Evolutionary conservation across 2,113 vertebrate species (phyloP).

Genomic region (Furnarius figulus): DNA sequence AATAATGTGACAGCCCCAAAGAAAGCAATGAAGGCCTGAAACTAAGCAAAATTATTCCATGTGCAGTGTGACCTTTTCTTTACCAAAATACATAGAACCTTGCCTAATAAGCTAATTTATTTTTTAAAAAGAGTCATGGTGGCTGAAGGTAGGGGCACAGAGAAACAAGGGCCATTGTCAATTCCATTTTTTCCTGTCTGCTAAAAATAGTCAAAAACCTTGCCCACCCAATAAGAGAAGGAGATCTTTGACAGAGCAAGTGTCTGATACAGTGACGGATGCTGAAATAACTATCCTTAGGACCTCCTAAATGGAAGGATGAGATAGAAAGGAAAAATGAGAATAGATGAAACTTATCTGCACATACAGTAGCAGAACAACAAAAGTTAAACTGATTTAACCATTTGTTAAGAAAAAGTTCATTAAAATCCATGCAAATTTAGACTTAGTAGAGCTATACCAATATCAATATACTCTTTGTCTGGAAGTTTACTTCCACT

Average conservation of each 20-base stretch:
- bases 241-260: background rate
- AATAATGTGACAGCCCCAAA: slow-evolving; percentile 47
- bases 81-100: slow-evolving; percentile 29
- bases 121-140: background rate
- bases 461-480: background rate
- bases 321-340: background rate
- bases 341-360: background rate
- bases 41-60: slow-evolving; percentile 35
- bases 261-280: background rate
- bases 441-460: background rate
- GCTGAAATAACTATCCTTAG: background rate
- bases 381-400: background rate
- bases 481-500: background rate
- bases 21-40: slow-evolving; percentile 26
- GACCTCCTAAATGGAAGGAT: background rate
- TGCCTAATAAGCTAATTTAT: slow-evolving; percentile 29
- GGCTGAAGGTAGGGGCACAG: background rate
- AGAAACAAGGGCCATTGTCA: background rate
- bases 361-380: background rate
- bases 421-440: background rate
- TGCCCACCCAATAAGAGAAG: background rate
- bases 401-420: background rate
- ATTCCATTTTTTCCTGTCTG: background rate
- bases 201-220: background rate
- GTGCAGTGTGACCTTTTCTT: slow-evolving; percentile 67